Base-by-base conservation (phyloP, 2,113 vertebrate genomes). In the Lycocorax pyrrhopterus region DNA sequence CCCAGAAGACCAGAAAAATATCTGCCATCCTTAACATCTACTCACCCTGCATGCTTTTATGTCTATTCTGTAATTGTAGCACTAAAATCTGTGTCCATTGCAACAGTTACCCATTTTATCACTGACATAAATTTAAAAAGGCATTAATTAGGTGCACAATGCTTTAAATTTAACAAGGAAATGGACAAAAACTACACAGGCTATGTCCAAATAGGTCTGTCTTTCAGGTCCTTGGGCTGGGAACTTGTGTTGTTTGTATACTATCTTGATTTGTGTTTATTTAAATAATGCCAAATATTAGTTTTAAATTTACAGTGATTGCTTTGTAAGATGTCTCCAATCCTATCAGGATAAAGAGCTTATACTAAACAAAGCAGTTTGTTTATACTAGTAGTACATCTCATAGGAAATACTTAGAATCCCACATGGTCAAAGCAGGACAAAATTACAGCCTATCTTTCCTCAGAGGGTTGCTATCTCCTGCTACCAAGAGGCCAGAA, bases 271-370 rank as follows among this genome's bases (percentile, higher is more conserved):
- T 88, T 92, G 77, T 81, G 86, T 90, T 96, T 95, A 87, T 84
- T 93, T 89, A 81, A 84, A 93, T 89, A 84, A 96, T 60, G 44
- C 75, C 80, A 97, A 94, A 96, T 93, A 94, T 94, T 94, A 87
- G 83, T 75, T 95, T 95, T 64, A 87, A 63, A 78, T 92, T 87
- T 84, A 81, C 33, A 92, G 43, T 71, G 76, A 86, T 59, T 90
- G 83, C 80, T 93, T 93, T 84, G 33, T 84, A 94, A 92, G 47
- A 95, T 8, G 19, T 20, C 68, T 81, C 56, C 60, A 92, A 86
- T 89, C 52, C 86, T 90, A 78, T 12, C 20, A 32, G 95, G 91
- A 96, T 92, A 90, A 96, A 94, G 67, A 68, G 85, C 88, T 92
- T 81, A 92, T 8, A 62, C 52, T 90, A 96, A 91, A 95, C 90